Conservation (phyloP, 2,113 vertebrate genomes). For the western clawed frog (Xenopus tropicalis) region DNA sequence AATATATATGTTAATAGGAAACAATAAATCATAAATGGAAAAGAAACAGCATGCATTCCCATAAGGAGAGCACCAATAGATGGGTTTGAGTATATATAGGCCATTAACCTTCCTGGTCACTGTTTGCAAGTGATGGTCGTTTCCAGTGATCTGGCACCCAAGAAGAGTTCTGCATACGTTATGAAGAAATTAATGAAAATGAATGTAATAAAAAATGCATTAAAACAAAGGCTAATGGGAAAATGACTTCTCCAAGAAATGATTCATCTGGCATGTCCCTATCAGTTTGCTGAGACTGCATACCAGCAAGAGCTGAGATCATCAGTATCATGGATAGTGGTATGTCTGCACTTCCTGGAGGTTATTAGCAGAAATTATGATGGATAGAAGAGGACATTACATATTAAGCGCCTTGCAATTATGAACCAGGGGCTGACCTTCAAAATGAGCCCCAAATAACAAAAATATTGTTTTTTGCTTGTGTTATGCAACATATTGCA, state of each 20-base stretch:
- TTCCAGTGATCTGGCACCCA: conserved; percentile 19
- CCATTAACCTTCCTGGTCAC: conserved; percentile 39
- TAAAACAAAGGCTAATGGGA: conserved; percentile 43
- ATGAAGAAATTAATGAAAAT: conserved; percentile 37
- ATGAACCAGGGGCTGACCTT: background rate
- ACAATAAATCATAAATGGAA: conserved; percentile 30
- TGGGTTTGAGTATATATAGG: conserved; percentile 13
- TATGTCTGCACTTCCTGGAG: conserved; percentile 24
- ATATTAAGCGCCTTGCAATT: conserved; percentile 17
- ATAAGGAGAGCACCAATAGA: background rate
- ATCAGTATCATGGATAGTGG: conserved; percentile 27
- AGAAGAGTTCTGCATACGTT: conserved; percentile 22
- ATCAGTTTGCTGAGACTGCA: conserved; percentile 43
- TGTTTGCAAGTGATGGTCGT: conserved; percentile 12
- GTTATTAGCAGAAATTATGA: conserved; percentile 33
- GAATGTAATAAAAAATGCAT: conserved; percentile 44
- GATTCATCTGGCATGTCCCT: conserved; percentile 41
- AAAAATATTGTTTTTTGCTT: conserved; percentile 9
- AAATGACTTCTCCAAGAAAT: conserved; percentile 43
- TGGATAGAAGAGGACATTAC: conserved; percentile 8
- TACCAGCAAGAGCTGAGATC: conserved; percentile 31
- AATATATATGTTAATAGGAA: conserved; percentile 37
- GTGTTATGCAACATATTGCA: background rate
- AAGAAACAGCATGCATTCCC: conserved; percentile 2
- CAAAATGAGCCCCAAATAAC: conserved; percentile 11